phyloP scores from a whole-genome alignment of 2,113 vertebrate genomes.

The Xenopus borealis region DNA sequence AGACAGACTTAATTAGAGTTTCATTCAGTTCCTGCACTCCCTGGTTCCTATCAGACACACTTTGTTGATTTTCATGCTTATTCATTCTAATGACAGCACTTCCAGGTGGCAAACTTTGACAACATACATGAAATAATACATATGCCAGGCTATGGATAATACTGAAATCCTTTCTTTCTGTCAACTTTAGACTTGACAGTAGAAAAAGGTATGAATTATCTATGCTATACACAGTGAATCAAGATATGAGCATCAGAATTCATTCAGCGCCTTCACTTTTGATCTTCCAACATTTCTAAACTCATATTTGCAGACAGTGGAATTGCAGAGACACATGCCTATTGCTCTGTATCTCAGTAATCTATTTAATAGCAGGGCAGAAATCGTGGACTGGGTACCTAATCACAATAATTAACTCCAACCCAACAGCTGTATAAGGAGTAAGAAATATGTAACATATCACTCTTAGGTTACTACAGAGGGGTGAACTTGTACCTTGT shows the following conservation, averaged over 20 bases:
- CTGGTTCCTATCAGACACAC: conserved; percentile 19
- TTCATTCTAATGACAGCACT: conserved; percentile 10
- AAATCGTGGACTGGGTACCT: too few relatives aligned
- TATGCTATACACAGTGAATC: background rate
- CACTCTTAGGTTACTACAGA: too few relatives aligned
- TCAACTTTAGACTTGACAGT: background rate
- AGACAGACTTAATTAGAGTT: conserved; percentile 7
- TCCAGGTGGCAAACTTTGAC: conserved; percentile 22
- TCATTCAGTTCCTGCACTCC: conserved; percentile 2
- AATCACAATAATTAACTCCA: too few relatives aligned
- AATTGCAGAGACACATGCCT: background rate
- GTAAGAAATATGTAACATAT: too few relatives aligned
- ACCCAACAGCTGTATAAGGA: too few relatives aligned
- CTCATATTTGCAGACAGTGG: too few relatives aligned
- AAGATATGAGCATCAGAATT: background rate
- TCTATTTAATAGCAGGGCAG: too few relatives aligned
- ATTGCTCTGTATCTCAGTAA: too few relatives aligned
- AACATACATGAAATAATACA: conserved; percentile 28
- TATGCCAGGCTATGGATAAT: background rate
- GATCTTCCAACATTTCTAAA: background rate
- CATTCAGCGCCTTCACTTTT: background rate
- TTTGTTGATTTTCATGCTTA: conserved; percentile 15
- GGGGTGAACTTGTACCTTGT: too few relatives aligned
- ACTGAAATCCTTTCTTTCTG: conserved; percentile 1
- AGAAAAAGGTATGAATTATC: background rate